Conservation (phyloP, 2,888 invertebrate genomes). For the Vannuccia rotundouncinata region DNA sequence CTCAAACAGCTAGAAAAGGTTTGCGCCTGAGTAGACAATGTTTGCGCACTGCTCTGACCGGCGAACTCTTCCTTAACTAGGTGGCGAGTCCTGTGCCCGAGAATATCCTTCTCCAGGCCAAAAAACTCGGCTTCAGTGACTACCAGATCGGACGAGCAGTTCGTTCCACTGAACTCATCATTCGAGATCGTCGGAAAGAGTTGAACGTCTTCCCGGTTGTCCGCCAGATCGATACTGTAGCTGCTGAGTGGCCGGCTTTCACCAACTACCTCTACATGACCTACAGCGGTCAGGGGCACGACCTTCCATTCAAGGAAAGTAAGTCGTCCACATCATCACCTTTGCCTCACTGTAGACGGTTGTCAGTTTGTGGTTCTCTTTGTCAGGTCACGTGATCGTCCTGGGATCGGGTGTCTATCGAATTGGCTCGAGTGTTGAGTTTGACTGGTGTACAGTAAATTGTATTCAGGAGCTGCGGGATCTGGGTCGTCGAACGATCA, state of each 20-base stretch:
- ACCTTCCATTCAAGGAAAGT: conserved; percentile 44
- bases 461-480: conserved; percentile 80
- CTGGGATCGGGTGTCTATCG: conserved; percentile 81
- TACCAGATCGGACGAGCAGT: conserved; percentile 74
- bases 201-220: conserved; percentile 45
- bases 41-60: neutral
- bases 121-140: conserved; percentile 91
- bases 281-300: conserved; percentile 69
- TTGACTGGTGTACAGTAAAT: conserved; percentile 94
- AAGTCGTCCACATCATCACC: neutral
- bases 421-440: conserved; percentile 94
- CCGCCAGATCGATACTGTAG: conserved; percentile 80
- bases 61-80: neutral
- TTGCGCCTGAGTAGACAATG: neutral
- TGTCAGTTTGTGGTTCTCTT: neutral
- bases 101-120: conserved; percentile 70
- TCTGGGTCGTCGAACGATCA: conserved; percentile 69
- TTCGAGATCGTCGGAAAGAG: conserved; percentile 47
- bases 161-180: conserved; percentile 70
- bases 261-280: conserved; percentile 98
- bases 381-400: conserved; percentile 47
- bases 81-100: conserved; percentile 24
- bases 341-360: neutral
- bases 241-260: conserved; percentile 96
- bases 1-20: conserved; percentile 33